Percentiles rank a stretch among this genome's conserved stretches.
phyloP scores from a whole-genome alignment of 2,888 invertebrate species.

The Cyclophora punctaria region DNA sequence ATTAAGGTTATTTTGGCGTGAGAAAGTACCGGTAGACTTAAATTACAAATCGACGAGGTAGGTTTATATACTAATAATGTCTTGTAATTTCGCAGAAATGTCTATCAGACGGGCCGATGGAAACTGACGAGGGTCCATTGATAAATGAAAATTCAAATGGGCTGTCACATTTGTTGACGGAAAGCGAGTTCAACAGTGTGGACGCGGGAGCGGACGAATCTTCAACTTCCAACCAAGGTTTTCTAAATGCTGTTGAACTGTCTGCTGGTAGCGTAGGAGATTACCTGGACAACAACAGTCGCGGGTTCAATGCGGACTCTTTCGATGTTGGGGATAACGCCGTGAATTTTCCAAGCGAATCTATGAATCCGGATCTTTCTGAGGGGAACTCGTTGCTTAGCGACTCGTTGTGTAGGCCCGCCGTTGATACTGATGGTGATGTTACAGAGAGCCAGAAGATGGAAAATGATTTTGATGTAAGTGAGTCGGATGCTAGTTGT shows the following conservation, averaged over 20 bases:
- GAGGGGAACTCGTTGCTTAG: conserved; percentile 60
- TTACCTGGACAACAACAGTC: conserved; percentile 58
- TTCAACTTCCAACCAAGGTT: conserved; percentile 63
- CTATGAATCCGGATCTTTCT: conserved; percentile 51
- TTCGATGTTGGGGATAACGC: conserved; percentile 69
- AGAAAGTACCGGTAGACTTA: too few species aligned
- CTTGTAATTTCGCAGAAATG: conserved; percentile 45
- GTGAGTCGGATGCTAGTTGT: conserved; percentile 31
- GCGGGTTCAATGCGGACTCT: conserved; percentile 49
- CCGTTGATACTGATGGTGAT: conserved; percentile 52
- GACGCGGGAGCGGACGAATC: conserved; percentile 64
- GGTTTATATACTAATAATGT: too few species aligned
- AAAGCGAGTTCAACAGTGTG: conserved; percentile 64
- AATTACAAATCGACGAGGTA: too few species aligned
- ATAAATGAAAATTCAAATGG: conserved; percentile 68
- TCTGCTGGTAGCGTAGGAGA: conserved; percentile 67
- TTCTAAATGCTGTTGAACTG: conserved; percentile 63
- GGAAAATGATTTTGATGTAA: conserved; percentile 33
- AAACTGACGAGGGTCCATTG: conserved; percentile 62
- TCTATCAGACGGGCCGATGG: conserved; percentile 56
- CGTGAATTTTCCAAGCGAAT: conserved; percentile 58
- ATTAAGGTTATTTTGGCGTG: conserved; percentile 23
- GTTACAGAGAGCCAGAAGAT: conserved; percentile 38
- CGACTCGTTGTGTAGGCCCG: conserved; percentile 39
- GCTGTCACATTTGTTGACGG: conserved; percentile 60